Base-by-base conservation (phyloP, 2,888 invertebrate genomes). In the Rhagonycha lutea region DNA sequence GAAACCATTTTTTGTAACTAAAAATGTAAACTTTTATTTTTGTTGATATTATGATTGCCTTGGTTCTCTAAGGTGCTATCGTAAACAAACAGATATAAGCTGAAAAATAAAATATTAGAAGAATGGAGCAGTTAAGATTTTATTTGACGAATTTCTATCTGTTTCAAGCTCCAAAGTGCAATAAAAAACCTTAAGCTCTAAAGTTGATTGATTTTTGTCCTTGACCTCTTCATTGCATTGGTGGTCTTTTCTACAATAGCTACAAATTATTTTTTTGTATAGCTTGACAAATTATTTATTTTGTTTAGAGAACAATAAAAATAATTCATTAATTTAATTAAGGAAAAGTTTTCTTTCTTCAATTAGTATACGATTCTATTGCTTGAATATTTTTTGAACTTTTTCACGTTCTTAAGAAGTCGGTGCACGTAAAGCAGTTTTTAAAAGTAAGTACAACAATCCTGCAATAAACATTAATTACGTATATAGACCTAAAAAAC, bases 201-300 rank as follows among this genome's bases (percentile, higher is more conserved):
- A 78, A 75, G 68, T 70, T 73, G 75, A 78, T 78, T 78, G 78
- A 75, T 75, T 78, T 74, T 78, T 78, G 78, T 70, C 73, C 75
- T 77, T 77, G 77, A 77, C 68, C 71, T 70, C 67, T 18, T 65
- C 9, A 24, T 26, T 24, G 26, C 9, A 65, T 24, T 65, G 23
- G 24, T n/a, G 63, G 63, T n/a, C 12, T 65, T n/a, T 12, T n/a
- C 26, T 4, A 24, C 63, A 65, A 65, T 65, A 65, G n/a, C 47
- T n/a, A 47, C 7, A 47, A 4, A n/a, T 47, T 47, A n/a, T 47
- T 47, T 47, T 29, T 47, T 47, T 47, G n/a, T 47, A 2, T n/a
- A 8, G n/a, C n/a, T 47, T 47, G 47, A 47, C n/a, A 47, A 47
- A 47, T 47, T 47, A 47, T 47, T 7, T n/a, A 47, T 47, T 47